These are phyloP conservation scores for Glossosoma conforme DNA, from an alignment of 1,140 invertebrate species.

Conservation along the genomic window DNA sequence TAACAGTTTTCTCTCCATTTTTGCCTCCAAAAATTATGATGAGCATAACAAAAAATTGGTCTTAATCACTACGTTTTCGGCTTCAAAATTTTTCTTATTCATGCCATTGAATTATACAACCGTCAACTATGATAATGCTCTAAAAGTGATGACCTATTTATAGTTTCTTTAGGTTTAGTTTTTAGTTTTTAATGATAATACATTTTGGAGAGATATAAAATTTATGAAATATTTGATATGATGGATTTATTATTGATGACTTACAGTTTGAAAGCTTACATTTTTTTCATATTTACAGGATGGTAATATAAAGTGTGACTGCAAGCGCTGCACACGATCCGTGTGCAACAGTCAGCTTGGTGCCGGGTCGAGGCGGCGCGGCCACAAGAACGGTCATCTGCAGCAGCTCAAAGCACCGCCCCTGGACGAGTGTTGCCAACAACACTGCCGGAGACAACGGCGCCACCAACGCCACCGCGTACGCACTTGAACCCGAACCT, in stretches of 20 bases:
- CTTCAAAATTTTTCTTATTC: too few relatives aligned
- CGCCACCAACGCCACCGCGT: constrained; percentile 37
- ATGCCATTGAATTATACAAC: too few relatives aligned
- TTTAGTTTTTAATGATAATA: too few relatives aligned
- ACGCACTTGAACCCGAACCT: constrained; percentile 26
- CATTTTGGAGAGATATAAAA: too few relatives aligned
- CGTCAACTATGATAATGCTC: too few relatives aligned
- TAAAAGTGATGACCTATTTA: too few relatives aligned
- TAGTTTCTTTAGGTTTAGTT: too few relatives aligned
- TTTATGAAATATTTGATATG: too few relatives aligned
- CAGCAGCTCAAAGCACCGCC: constrained; percentile 3
- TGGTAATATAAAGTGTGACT: constrained; percentile 69
- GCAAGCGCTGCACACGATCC: constrained; percentile 71
- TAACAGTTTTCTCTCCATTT: too few relatives aligned
- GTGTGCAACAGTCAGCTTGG: constrained; percentile 54
- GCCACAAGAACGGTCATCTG: constrained; percentile 13
- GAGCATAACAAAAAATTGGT: too few relatives aligned
- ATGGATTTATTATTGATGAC: neutral
- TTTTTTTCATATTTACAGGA: constrained; percentile 52
- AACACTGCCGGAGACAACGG: constrained; percentile 39
- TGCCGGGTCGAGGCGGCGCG: constrained; percentile 39
- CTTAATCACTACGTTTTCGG: too few relatives aligned
- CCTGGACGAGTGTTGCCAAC: constrained; percentile 24
- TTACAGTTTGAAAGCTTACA: constrained; percentile 8
- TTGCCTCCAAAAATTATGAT: too few relatives aligned